Base-by-base conservation (phyloP, 2,888 invertebrate genomes). In the Tipula vernalis region DNA sequence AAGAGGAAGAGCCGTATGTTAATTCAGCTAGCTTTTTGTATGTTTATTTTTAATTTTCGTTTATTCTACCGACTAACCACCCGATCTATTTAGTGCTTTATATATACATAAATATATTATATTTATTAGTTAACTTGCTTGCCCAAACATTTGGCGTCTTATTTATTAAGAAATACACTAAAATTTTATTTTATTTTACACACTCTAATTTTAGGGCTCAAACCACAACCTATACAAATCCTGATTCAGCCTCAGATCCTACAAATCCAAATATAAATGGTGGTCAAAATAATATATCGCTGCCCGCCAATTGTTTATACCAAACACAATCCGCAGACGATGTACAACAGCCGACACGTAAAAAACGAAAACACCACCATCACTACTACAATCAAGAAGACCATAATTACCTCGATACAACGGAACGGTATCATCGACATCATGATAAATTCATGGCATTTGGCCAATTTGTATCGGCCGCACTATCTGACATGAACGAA, bases 11-110 rank as follows among this genome's bases (percentile, higher is more conserved):
- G 84, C 84, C 84, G 84, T 84, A 84, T 84, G 84, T 84, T 84
- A 84, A 84, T 84, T 84, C 84, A 84, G 84, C 84, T 84, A 84
- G 41, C 84, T 84, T 84, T 84, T 84, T 84, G 84, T 84, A 84
- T 84, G 84, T 84, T 84, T 84, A 84, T 84, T 84, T 39, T 84
- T 84, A n/a, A 84, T 15, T 84, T 84, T 39, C 3, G 36, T 84
- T 84, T 84, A 84, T 36, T 84, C 71, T 71, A 71, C 71, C 71
- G 13, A 71, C 71, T 71, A 71, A 71, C 51, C 51, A 6, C 71
- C 51, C 51, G 47, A 28, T 71, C 28, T 71, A 71, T 71, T 28
- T 71, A 71, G 28, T 28, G 71, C 71, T 71, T 71, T 71, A 71
- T 28, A 28, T 28, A 28, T 2, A 28, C 2, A 28, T 28, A 28